Base-by-base conservation (phyloP, 2,888 invertebrate species). In the Caenorhabditis panamensis region DNA sequence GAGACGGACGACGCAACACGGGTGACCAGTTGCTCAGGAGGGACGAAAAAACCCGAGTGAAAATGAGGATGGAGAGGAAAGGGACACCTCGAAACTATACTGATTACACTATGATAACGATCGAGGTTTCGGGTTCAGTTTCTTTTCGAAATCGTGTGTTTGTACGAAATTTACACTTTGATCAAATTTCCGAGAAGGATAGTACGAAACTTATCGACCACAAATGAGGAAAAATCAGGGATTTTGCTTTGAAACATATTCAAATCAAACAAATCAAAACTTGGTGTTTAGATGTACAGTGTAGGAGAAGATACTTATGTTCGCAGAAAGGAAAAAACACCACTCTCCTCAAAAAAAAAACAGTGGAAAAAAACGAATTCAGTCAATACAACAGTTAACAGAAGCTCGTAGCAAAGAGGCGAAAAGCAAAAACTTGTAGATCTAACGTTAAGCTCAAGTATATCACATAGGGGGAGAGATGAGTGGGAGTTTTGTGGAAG, bases 31-130 rank as follows among this genome's bases (percentile, higher is more conserved):
- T 75, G 75, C 61, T 61, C 58, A 13, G 26, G 26, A 36, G 51
- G 49, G 64, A 59, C 41, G 63, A 61, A 58, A 53, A 64, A 56
- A 62, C 41, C 26, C 26, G 44, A 24, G 26, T 28, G 54, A 20
- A 37, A 58, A 37, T 36, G 58, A 58, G 20, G 9, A 31, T n/a
- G 56, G n/a, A 16, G 54, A 13, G 9, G 75, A 61, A 75, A 75
- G 66, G 75, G 66, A 66, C 75, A 75, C 75, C 75, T 75, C 59
- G 66, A 75, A 75, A 75, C 75, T 75, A 75, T 75, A 75, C 75
- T 66, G 59, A 75, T 66, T 75, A 75, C 75, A 75, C 75, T 20
- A 28, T 66, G 56, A 66, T 37, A 41, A 37, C 8, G 22, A 20
- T 2, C 26, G 6, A 1, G 37, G 58, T 41, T 41, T 41, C 41